phyloP scores from a whole-genome alignment of 2,113 vertebrate species.

The Paratilapia polleni region DNA sequence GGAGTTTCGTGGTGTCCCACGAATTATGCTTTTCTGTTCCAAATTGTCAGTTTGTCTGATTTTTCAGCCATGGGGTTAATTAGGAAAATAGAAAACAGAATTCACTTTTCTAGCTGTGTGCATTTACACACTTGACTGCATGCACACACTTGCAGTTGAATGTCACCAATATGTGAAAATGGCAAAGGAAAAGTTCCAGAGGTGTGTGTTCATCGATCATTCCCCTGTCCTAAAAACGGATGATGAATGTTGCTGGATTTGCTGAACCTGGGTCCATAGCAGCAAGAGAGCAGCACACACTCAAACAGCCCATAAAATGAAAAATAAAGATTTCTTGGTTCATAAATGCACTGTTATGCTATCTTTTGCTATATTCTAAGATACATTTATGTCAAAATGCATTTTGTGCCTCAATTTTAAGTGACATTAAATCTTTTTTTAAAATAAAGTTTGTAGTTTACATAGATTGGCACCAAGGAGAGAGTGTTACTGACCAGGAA shows the following conservation, averaged over 20 bases:
- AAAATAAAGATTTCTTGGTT: neutral
- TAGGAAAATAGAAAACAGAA: neutral
- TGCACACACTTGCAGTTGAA: neutral
- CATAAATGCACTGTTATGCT: neutral
- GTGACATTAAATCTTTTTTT: neutral
- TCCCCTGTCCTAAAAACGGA: neutral
- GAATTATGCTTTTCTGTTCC: too few relatives aligned
- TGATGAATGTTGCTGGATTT: conserved; percentile 19
- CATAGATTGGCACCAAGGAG: neutral
- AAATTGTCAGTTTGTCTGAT: neutral
- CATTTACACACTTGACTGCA: neutral
- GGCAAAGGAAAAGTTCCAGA: conserved; percentile 14
- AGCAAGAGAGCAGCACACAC: neutral
- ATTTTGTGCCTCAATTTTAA: neutral
- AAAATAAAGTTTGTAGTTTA: neutral
- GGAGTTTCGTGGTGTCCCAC: neutral
- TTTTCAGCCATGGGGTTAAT: neutral
- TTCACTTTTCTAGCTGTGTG: neutral
- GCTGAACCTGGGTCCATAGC: neutral
- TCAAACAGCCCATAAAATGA: neutral
- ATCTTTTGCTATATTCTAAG: neutral
- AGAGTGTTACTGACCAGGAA: too few relatives aligned
- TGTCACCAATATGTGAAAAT: conserved; percentile 4
- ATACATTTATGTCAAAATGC: neutral
- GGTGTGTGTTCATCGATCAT: conserved; percentile 4